These are phyloP conservation scores for Grapholita molesta DNA, from an alignment of 1,140 invertebrate genomes.

Conservation along the genomic window DNA sequence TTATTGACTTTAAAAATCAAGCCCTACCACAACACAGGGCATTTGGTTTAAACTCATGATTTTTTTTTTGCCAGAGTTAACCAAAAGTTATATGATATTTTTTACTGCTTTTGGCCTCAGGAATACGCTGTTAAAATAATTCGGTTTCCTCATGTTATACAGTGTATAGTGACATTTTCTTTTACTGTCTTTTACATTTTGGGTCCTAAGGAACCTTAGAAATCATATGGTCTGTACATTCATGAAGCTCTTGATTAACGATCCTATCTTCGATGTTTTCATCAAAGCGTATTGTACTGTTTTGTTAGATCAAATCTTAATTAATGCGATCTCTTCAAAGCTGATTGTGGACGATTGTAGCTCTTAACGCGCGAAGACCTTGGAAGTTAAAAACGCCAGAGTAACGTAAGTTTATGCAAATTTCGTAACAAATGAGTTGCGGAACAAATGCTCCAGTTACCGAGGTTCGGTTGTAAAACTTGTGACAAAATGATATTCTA, in stretches of 20 bases:
- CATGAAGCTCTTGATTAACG: constrained; percentile 13
- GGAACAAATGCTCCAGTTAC: constrained; percentile 13
- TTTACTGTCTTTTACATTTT: too few relatives aligned
- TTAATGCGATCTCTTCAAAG: not conserved
- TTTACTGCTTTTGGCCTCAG: too few relatives aligned
- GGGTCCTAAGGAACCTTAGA: not conserved
- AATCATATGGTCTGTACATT: not conserved
- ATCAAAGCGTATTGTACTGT: constrained; percentile 1
- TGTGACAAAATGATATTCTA: constrained; percentile 11
- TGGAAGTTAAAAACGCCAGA: not conserved
- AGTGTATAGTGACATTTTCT: too few relatives aligned
- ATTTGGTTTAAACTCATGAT: too few relatives aligned
- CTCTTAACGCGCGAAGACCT: not conserved
- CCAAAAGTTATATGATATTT: too few relatives aligned
- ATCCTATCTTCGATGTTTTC: constrained; percentile 7
- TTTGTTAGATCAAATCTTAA: constrained; percentile 7
- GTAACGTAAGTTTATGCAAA: constrained; percentile 15
- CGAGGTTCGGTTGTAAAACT: not conserved
- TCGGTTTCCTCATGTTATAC: too few relatives aligned
- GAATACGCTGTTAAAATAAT: too few relatives aligned
- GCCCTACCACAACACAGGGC: too few relatives aligned
- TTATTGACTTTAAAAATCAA: too few relatives aligned
- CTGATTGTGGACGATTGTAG: not conserved
- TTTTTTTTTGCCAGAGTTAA: too few relatives aligned
- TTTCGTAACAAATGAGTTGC: constrained; percentile 2